phyloP scores from a whole-genome alignment of 2,113 vertebrate species.

The Oplegnathus fasciatus region DNA sequence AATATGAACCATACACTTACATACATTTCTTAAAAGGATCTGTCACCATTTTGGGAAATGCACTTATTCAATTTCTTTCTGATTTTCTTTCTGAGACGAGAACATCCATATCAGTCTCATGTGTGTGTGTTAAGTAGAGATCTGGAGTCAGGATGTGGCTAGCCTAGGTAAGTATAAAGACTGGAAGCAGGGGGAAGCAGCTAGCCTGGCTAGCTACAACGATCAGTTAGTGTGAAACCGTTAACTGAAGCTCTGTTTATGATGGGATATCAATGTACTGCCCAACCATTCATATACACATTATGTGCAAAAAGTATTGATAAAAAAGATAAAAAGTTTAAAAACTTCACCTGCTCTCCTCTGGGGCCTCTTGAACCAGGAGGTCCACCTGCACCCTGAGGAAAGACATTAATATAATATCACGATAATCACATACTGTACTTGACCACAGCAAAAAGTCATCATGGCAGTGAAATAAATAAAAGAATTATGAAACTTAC shows the following conservation, averaged over 20 bases:
- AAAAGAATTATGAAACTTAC: constrained; percentile 74
- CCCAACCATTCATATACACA: neutral
- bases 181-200: too few relatives aligned
- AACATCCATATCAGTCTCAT: neutral
- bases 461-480: neutral
- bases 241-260: neutral
- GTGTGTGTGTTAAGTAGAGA: neutral
- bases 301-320: neutral
- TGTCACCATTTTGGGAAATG: neutral
- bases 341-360: constrained; percentile 85
- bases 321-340: neutral
- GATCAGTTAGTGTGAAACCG: neutral
- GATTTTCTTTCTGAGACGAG: neutral
- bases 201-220: too few relatives aligned
- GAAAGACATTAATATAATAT: constrained; percentile 19
- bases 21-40: neutral
- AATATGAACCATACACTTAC: neutral
- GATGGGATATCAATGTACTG: neutral
- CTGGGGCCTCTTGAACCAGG: constrained; percentile 82
- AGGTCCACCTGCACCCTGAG: constrained; percentile 80
- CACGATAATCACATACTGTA: neutral
- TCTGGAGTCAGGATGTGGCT: neutral
- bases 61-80: neutral
- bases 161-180: neutral
- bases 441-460: neutral